phyloP scores from a whole-genome alignment of 2,113 vertebrate genomes.

The Oncorhynchus clarkii region DNA sequence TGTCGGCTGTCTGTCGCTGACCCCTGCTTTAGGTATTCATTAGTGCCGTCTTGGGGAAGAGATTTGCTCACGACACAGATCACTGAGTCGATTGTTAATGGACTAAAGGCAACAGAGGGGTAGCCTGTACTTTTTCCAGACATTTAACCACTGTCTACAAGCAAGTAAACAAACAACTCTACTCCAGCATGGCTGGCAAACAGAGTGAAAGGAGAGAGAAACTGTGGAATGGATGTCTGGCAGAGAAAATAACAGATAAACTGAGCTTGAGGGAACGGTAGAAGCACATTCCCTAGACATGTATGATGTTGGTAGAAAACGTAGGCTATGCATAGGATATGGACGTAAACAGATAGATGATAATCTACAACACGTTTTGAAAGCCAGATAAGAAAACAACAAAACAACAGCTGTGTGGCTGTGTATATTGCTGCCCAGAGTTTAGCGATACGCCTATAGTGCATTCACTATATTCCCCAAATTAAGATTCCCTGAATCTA shows the following conservation, averaged over 20 bases:
- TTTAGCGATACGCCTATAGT: no score
- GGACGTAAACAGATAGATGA: no score
- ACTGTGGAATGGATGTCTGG: neutral
- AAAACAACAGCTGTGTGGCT: no score
- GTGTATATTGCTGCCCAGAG: no score
- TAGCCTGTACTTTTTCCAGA: slow-evolving; percentile 32
- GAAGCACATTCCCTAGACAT: neutral
- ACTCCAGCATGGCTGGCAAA: neutral
- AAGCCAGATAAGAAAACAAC: no score
- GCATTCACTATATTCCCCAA: no score
- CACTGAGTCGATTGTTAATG: slow-evolving; percentile 32
- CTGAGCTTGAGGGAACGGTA: no score
- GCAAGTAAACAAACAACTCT: slow-evolving; percentile 39
- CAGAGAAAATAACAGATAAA: neutral
- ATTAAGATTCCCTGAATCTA: no score
- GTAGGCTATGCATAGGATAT: no score
- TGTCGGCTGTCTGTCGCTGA: no score
- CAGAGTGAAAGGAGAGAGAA: slow-evolving; percentile 1
- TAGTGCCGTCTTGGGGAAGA: slow-evolving; percentile 6
- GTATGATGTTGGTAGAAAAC: neutral
- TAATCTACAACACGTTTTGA: no score
- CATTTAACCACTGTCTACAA: slow-evolving; percentile 23
- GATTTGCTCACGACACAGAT: slow-evolving; percentile 13
- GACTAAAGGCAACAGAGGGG: slow-evolving; percentile 24
- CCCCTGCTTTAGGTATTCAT: neutral